Evolutionary conservation across 2,888 invertebrate species (phyloP), one percentile per base, ranked within the genome.

Genomic region (Ametastegia equiseti): DNA sequence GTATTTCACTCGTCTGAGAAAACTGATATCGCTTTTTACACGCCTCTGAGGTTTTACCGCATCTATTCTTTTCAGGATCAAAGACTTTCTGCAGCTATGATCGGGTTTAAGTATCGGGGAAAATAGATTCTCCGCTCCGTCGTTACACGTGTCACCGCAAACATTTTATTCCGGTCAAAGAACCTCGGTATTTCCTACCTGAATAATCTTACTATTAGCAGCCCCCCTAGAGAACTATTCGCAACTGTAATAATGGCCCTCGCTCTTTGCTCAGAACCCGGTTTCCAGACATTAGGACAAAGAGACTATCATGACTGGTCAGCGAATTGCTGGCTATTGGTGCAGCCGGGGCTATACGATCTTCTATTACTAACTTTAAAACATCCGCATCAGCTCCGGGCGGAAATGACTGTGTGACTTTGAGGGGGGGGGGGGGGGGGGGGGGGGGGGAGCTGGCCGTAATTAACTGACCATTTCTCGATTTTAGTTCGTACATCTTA

Each of bases 181-280:
- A 71, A 47, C 27, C 69, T n/a, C 23, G n/a, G 71, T n/a, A 30
- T 75, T 75, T 54, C 54, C 75, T 75, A 75, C 75, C 50, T 54
- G 75, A 75, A 75, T 75, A 75, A 75, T 75, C 50, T 54, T 36
- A 54, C 75, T 75, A 54, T 75, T 75, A 75, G n/a, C 54, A 54
- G n/a, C 33, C 50, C 54, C 54, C 75, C 19, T n/a, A 50, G 75
- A 75, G 75, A 54, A 54, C 75, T 75, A 54, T 75, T 75, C 54
- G 75, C 75, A 75, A 75, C 75, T 33, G 50, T 75, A 75, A 75
- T 75, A 54, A 75, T 75, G 50, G 54, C 5, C 36, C 50, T 33
- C 54, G 54, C 75, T 36, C 54, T 75, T 54, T 54, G 15, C 36
- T n/a, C 27, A 33, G 63, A 65, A 39, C 45, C 27, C 13, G 19